Evolutionary conservation across 2,113 vertebrate genomes (phyloP).

Genomic region (Leptosomus discolor): DNA sequence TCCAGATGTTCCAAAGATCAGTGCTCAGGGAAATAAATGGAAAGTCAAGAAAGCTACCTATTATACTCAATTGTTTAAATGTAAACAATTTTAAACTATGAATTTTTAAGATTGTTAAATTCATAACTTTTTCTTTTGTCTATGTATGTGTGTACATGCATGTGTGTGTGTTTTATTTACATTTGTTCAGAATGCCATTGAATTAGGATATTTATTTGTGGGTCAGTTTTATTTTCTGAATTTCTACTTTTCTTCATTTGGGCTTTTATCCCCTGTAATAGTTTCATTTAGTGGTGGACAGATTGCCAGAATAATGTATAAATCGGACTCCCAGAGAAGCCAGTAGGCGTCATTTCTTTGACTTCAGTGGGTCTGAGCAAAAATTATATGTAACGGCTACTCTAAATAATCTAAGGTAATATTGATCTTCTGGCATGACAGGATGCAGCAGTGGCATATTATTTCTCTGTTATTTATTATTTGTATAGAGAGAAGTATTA

Average conservation of each 20-base stretch:
- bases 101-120: conserved; percentile 8
- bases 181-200: background rate
- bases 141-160: background rate
- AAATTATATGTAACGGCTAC: background rate
- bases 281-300: background rate
- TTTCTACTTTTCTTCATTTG: background rate
- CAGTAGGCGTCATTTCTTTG: background rate
- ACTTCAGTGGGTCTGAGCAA: conserved; percentile 36
- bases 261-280: background rate
- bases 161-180: background rate
- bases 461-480: background rate
- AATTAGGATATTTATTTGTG: conserved; percentile 7
- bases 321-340: conserved; percentile 21
- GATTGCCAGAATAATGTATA: conserved; percentile 30
- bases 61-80: conserved; percentile 6
- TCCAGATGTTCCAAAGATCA: conserved; percentile 59
- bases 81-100: conserved; percentile 9
- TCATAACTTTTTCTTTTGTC: background rate
- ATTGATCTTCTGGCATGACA: conserved; percentile 17
- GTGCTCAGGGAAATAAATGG: conserved; percentile 59
- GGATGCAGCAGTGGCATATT: background rate
- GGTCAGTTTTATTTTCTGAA: background rate
- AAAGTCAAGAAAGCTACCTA: conserved; percentile 15
- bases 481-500: background rate
- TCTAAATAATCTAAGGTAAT: background rate